These are phyloP conservation scores for Dallia pectoralis DNA, from an alignment of 2,797 vertebrate species.

Conservation along the genomic window DNA sequence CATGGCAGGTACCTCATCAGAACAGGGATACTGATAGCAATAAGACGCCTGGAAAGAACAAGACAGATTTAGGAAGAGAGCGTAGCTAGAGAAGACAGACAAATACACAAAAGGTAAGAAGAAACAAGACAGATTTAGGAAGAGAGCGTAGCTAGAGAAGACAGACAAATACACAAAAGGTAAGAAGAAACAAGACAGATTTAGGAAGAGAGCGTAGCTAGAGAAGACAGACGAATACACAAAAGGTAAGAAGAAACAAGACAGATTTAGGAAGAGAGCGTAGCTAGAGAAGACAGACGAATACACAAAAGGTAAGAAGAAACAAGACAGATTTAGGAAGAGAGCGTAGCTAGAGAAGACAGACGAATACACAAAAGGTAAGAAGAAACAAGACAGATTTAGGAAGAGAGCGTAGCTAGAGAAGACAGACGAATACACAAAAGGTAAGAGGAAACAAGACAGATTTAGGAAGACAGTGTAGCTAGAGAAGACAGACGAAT, in stretches of 20 bases:
- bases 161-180: conserved; percentile 11
- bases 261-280: conserved; percentile 55
- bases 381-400: conserved; percentile 69
- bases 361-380: too few species aligned
- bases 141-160: neutral
- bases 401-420: conserved; percentile 21
- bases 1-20: conserved; percentile 75
- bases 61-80: conserved; percentile 58
- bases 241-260: conserved; percentile 56
- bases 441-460: conserved; percentile 55
- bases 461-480: conserved; percentile 50
- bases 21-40: conserved; percentile 72
- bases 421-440: conserved; percentile 11
- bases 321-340: conserved; percentile 68
- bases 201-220: conserved; percentile 35
- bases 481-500: conserved; percentile 9
- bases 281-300: conserved; percentile 8
- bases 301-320: conserved; percentile 36
- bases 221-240: conserved; percentile 8
- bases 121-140: conserved; percentile 62
- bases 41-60: conserved; percentile 75
- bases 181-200: conserved; percentile 66
- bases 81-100: neutral
- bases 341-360: conserved; percentile 7
- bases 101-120: conserved; percentile 9